Evolutionary conservation across 2,797 vertebrate genomes (phyloP).

Genomic region (Phataginus tricuspis): DNA sequence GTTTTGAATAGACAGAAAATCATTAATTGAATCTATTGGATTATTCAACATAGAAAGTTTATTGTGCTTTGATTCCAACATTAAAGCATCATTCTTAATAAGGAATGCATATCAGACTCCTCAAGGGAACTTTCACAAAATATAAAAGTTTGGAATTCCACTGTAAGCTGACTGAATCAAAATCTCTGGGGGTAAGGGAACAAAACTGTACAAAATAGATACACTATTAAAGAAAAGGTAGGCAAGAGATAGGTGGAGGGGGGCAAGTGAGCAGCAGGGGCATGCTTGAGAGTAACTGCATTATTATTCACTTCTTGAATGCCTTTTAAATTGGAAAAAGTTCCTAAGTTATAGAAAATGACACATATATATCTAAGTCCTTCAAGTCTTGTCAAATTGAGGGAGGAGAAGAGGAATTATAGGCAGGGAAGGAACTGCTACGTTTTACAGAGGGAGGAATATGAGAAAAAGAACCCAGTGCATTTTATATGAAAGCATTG

Average conservation of each 20-base stretch:
- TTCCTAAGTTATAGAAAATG: constrained; percentile 38
- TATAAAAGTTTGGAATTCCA: constrained; percentile 33
- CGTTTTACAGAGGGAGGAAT: background rate
- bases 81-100: constrained; percentile 60
- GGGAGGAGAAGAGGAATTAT: background rate
- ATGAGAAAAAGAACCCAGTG: background rate
- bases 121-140: constrained; percentile 24
- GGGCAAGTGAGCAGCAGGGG: background rate
- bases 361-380: background rate
- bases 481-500: background rate
- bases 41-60: constrained; percentile 53
- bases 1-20: constrained; percentile 66
- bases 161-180: background rate
- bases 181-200: background rate
- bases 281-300: background rate
- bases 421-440: background rate
- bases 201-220: background rate
- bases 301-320: background rate
- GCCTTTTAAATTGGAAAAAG: background rate
- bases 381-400: background rate
- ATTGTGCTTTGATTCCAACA: constrained; percentile 61
- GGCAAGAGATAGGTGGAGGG: background rate
- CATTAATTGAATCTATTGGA: constrained; percentile 64
- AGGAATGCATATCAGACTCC: background rate
- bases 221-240: background rate